Percentiles rank a stretch among this genome's conserved stretches.
Conservation (phyloP, 2,888 invertebrate species). For the Frankliniella intonsa region DNA sequence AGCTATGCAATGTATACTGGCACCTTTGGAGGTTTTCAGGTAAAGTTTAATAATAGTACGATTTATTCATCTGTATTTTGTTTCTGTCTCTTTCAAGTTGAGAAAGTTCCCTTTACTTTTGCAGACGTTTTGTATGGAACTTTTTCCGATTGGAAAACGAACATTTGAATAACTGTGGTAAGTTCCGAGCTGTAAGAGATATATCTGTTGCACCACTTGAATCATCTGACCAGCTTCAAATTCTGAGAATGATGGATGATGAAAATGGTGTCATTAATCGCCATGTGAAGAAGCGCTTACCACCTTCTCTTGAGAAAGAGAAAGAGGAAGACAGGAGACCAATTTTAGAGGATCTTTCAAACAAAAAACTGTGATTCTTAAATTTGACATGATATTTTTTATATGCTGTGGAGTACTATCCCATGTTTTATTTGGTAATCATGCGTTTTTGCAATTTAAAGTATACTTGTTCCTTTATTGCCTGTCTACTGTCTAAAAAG, state of each 20-base stretch:
- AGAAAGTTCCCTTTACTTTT: not conserved
- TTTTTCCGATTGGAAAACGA: slow-evolving; percentile 86
- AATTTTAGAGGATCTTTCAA: not conserved
- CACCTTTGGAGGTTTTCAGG: slow-evolving; percentile 65
- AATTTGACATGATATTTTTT: not conserved
- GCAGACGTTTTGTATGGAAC: slow-evolving; percentile 76
- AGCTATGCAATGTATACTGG: slow-evolving; percentile 60
- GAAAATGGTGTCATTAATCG: slow-evolving; percentile 53
- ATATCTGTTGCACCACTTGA: slow-evolving; percentile 74
- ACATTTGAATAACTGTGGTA: slow-evolving; percentile 84
- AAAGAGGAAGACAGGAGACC: not conserved
- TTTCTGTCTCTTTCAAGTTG: slow-evolving; percentile 1
- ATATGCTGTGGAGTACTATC: not conserved
- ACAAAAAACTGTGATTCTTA: not conserved
- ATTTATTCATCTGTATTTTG: not conserved
- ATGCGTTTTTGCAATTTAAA: not conserved
- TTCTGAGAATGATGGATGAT: slow-evolving; percentile 58
- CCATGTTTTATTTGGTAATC: not conserved
- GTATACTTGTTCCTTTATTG: not conserved
- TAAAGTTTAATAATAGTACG: slow-evolving; percentile 37
- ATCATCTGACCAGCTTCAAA: slow-evolving; percentile 63
- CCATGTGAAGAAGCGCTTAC: slow-evolving; percentile 38
- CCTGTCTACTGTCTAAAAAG: not conserved
- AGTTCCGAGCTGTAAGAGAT: slow-evolving; percentile 81
- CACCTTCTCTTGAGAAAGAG: not conserved